Percentiles rank a stretch among this genome's conserved stretches.
Conservation (phyloP, 2,113 vertebrate genomes). For the Pluvianellus socialis region DNA sequence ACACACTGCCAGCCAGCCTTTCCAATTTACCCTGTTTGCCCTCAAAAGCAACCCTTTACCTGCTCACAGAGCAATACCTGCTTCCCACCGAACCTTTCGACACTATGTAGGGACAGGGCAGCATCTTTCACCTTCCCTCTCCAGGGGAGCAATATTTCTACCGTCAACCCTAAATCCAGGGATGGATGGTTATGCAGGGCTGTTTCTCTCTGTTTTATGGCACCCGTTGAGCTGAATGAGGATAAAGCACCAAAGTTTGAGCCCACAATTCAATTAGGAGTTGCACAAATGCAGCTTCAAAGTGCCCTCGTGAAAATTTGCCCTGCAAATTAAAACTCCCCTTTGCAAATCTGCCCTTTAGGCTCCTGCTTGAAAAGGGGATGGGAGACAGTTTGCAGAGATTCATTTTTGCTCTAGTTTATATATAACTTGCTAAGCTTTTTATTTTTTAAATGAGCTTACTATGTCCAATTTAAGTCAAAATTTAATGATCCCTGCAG, state of each 20-base stretch:
- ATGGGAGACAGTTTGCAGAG: background rate
- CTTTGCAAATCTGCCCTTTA: constrained; percentile 49
- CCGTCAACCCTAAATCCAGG: background rate
- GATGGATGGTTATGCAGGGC: background rate
- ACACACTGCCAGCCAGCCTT: background rate
- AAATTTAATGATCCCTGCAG: constrained; percentile 69
- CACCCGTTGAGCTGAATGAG: background rate
- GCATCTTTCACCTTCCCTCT: background rate
- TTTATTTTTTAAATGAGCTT: constrained; percentile 64
- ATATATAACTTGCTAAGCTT: constrained; percentile 64
- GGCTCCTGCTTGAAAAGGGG: background rate
- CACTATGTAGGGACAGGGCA: background rate
- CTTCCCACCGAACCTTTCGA: background rate
- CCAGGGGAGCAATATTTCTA: background rate
- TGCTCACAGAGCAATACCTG: background rate
- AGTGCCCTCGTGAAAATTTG: background rate
- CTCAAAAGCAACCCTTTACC: background rate
- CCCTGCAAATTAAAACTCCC: constrained; percentile 2
- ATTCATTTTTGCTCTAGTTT: constrained; percentile 55
- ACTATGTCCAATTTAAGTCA: constrained; percentile 65
- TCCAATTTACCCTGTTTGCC: background rate
- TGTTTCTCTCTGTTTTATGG: background rate
- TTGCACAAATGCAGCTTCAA: background rate
- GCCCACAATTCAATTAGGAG: background rate
- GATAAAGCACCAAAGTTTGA: background rate